A percentile compares a stretch with the other conserved stretches of the same genome.
phyloP scores from a whole-genome alignment of 1,140 invertebrate species.

The Ruditapes philippinarum region DNA sequence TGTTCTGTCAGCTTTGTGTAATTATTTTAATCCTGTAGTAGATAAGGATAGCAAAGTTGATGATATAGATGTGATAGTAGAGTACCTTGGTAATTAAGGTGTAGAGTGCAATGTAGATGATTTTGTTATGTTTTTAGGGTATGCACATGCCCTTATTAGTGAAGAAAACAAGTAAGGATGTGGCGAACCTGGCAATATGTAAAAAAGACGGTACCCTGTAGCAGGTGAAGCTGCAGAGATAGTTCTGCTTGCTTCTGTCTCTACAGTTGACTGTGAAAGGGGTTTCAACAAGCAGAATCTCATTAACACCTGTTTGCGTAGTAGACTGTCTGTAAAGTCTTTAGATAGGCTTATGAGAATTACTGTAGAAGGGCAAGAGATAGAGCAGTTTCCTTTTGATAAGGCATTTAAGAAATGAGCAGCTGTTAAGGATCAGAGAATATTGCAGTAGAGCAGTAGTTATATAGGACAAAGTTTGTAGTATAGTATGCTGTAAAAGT shows the following conservation, averaged over 20 bases:
- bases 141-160: not conserved
- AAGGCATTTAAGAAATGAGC: slow-evolving; percentile 32
- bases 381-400: slow-evolving; percentile 16
- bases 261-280: slow-evolving; percentile 44
- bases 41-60: slow-evolving; percentile 18
- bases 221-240: slow-evolving; percentile 40
- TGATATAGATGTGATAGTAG: not conserved
- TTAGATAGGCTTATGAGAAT: slow-evolving; percentile 32
- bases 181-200: slow-evolving; percentile 15
- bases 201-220: slow-evolving; percentile 45
- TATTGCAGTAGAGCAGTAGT: slow-evolving; percentile 17
- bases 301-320: slow-evolving; percentile 33
- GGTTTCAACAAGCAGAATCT: slow-evolving; percentile 53
- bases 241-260: slow-evolving; percentile 18
- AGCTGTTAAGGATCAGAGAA: not conserved
- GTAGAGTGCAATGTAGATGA: slow-evolving; percentile 1
- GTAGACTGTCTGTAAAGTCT: not conserved
- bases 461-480: not conserved
- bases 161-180: slow-evolving; percentile 19
- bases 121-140: not conserved
- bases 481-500: too few relatives aligned
- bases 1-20: not conserved
- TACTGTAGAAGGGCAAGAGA: not conserved
- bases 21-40: slow-evolving; percentile 26
- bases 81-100: not conserved